Base-by-base conservation (phyloP, 2,113 vertebrate species). In the Strigops habroptila region DNA sequence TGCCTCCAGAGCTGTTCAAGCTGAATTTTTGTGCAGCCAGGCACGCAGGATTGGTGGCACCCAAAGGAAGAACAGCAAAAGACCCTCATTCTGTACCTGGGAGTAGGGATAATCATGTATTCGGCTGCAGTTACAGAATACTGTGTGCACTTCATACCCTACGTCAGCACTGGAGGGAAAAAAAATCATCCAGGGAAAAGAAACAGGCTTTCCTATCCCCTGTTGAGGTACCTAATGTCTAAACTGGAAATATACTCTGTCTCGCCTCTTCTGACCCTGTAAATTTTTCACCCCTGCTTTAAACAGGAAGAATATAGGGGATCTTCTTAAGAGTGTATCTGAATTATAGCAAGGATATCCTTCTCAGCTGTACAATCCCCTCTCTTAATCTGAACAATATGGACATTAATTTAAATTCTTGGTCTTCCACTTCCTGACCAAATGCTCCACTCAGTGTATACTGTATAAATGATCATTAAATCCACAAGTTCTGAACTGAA, bases 281-380 rank as follows among this genome's bases (percentile, higher is more conserved):
- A 78, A 62, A 51, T 90, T 60, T 70, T 93, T 92, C 69, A 82
- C 19, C 19, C 10, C 35, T 64, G 14, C 27, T 92, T 89, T 95
- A 79, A 82, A 89, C 39, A 89, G 80, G 94, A 96, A 93, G 65
- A 65, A 88, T 86, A n/a, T 81, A 81, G 43, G 12, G 14, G n/a
- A 86, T 95, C 69, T 80, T 88, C 92, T 86, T 81, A 86, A 84
- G 46, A 74, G 30, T 67, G 18, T 46, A 19, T 52, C 59, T 74
- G 67, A 39, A 0, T 93, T 77, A 65, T 0, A 80, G 59, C 39
- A 86, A 69, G 75, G 28, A 74, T 51, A 86, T 75, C 80, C 86
- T 92, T 82, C 88, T 93, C 51, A 64, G 21, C 6, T 35, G 10
- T 46, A 71, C 39, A 94, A 65, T 82, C 67, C 37, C 28, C 30